Evolutionary conservation across 1,140 invertebrate genomes (phyloP).

Genomic region (Lepidurus couesii): DNA sequence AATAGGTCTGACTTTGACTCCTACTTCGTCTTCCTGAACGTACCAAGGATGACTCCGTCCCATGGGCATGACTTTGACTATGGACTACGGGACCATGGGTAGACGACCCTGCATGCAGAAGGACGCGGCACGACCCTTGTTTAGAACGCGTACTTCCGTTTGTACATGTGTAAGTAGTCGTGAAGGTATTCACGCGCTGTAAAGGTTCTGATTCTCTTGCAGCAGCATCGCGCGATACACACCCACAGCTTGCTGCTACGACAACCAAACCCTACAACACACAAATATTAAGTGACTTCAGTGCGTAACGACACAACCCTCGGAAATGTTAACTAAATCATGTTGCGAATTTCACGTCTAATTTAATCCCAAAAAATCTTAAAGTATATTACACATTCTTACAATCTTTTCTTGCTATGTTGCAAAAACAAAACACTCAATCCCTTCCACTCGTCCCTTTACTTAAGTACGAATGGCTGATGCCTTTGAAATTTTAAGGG

Average conservation of each 20-base stretch:
- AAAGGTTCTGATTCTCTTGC: background rate
- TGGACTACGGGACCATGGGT: background rate
- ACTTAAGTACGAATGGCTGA: no score
- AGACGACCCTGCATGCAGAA: background rate
- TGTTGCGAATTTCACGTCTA: background rate
- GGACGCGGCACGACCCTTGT: background rate
- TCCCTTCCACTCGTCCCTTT: no score
- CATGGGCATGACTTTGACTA: background rate
- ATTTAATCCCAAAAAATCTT: no score
- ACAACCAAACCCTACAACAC: background rate
- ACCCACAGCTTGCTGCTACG: background rate
- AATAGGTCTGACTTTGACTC: background rate
- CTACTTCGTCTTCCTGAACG: background rate
- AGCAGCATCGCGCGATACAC: background rate
- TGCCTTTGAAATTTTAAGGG: no score
- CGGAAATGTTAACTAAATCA: background rate
- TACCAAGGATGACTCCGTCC: background rate
- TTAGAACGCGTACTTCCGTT: slow-evolving; percentile 14
- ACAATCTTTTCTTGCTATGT: no score
- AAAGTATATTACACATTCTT: no score
- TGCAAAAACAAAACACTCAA: no score
- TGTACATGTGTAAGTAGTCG: background rate
- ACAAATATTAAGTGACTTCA: background rate
- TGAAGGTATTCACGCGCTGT: slow-evolving; percentile 27
- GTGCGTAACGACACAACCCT: background rate